Base-by-base conservation (phyloP, 1,140 invertebrate species). In the Oedothorax gibbosus region DNA sequence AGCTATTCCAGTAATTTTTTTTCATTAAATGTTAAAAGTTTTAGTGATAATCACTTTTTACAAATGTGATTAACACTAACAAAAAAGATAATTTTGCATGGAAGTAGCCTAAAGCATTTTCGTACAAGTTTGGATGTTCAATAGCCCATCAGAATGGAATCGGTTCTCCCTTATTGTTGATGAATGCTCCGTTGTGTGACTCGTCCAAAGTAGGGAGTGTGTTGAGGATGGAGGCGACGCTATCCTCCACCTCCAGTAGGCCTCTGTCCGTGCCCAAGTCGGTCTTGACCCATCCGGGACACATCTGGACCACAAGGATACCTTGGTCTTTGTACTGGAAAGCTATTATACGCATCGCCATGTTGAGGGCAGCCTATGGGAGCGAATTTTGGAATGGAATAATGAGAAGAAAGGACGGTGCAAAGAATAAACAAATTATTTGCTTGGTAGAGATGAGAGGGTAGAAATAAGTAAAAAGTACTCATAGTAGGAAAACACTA, bases 251-350 rank as follows among this genome's bases (percentile, higher is more conserved):
- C 20, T 21, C 20, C 10, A 85, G n/a, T 9, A 50, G 9, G 0
- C 50, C 69, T 10, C 5, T 1, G 6, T 50, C n/a, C 7, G 50
- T 35, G 9, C 69, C 69, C 69, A 66, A 66, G 60, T 85, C 71
- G 9, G 69, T 75, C 50, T 60, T 66, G 7, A 66, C 71, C 82
- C 82, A 85, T n/a, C 69, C 71, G 15, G 82, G 82, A 65, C 72
- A 60, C 7, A 85, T 76, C 18, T 65, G 51, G 6, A 85, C 72
- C n/a, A 85, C 57, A 35, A 73, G 18, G 15, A 85, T 49, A 7
- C 82, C 69, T 20, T 85, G 50, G 15, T 69, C 78, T 7, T 57
- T 68, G 0, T 69, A 21, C 7, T 20, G 49, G 6, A 11, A 7
- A 11, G 78, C 53, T 3, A 80, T 20, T 8, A 71, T 20, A 11